These are phyloP conservation scores for Protobothrops mucrosquamatus DNA, from an alignment of 2,113 vertebrate species.

Conservation along the genomic window DNA sequence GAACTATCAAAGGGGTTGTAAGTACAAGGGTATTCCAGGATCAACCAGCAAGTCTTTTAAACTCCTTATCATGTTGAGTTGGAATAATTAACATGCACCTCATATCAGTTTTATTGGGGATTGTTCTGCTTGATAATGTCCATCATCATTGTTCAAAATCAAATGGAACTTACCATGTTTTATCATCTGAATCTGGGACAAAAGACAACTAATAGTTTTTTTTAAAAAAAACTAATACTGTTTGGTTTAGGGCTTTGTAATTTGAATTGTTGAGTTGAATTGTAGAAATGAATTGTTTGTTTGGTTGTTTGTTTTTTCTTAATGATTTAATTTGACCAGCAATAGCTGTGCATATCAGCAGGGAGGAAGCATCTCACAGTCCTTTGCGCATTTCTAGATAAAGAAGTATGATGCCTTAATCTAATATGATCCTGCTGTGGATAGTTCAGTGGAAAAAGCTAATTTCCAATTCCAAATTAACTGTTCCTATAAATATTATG, in stretches of 20 bases:
- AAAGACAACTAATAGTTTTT: not conserved
- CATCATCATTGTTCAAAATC: not conserved
- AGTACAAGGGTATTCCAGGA: not conserved
- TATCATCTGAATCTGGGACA: not conserved
- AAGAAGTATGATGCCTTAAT: constrained; percentile 36
- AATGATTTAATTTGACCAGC: constrained; percentile 40
- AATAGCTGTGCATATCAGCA: constrained; percentile 19
- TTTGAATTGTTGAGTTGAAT: not conserved
- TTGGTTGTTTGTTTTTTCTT: constrained; percentile 19
- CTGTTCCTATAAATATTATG: constrained; percentile 47
- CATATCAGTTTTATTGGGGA: not conserved
- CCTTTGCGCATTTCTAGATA: constrained; percentile 47
- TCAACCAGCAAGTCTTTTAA: not conserved
- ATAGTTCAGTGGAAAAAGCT: constrained; percentile 54
- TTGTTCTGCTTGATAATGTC: not conserved
- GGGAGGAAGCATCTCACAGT: constrained; percentile 29
- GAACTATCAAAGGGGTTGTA: not conserved
- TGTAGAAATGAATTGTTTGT: constrained; percentile 19
- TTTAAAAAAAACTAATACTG: not conserved
- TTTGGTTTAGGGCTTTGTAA: not conserved
- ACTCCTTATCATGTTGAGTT: not conserved
- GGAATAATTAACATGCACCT: not conserved
- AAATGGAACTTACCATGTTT: not conserved
- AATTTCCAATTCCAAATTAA: constrained; percentile 61
- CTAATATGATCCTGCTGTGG: constrained; percentile 46